phyloP scores from a whole-genome alignment of 1,140 invertebrate species.

The Aphaenogaster ashmeadi region DNA sequence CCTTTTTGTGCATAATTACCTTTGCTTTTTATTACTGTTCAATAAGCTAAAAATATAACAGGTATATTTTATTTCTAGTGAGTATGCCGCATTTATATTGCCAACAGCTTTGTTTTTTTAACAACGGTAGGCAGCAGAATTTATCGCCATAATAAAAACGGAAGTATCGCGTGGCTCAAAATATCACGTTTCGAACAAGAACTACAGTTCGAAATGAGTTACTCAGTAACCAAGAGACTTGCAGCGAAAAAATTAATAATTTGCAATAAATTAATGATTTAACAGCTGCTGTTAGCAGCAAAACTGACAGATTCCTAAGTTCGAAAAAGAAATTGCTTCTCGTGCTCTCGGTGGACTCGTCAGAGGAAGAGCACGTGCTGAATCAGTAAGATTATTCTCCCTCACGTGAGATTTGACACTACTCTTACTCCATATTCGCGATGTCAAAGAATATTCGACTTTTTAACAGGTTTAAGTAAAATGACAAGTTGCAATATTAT shows the following conservation, averaged over 20 bases:
- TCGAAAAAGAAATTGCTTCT: constrained; percentile 48
- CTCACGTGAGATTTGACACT: constrained; percentile 7
- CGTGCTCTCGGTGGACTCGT: constrained; percentile 3
- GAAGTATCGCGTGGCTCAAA: background rate
- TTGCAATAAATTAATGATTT: background rate
- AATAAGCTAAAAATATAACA: background rate
- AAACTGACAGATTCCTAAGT: constrained; percentile 1
- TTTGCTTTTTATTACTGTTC: background rate
- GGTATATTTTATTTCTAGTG: background rate
- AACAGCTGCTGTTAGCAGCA: background rate
- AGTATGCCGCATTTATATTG: background rate
- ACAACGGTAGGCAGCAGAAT: background rate
- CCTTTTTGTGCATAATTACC: no score
- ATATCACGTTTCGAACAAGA: background rate
- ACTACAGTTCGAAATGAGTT: background rate
- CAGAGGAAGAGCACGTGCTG: constrained; percentile 34
- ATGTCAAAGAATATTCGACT: background rate
- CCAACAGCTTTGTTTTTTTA: background rate
- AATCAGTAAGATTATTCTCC: constrained; percentile 31
- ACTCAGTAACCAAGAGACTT: background rate
- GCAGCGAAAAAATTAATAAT: background rate
- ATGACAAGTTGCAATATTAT: background rate
- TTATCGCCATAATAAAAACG: background rate
- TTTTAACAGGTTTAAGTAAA: background rate
- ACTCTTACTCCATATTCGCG: background rate